A percentile compares a stretch with the other conserved stretches of the same genome.
phyloP scores from a whole-genome alignment of 2,888 invertebrate genomes.

The Mactromeris polynyma region DNA sequence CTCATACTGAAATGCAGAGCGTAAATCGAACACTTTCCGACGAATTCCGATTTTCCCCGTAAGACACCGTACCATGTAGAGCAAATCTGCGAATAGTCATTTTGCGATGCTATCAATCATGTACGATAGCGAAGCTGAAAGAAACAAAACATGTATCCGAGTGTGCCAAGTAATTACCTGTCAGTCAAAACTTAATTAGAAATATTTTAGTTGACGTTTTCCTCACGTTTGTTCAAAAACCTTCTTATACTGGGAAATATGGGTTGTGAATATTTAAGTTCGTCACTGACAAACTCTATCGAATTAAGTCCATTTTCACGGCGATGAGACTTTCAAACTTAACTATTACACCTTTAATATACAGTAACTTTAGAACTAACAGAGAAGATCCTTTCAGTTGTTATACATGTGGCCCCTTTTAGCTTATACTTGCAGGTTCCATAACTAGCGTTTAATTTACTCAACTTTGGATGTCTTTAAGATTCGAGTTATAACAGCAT shows the following conservation, averaged over 20 bases:
- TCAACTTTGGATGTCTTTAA: no score
- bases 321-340: no score
- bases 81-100: background rate
- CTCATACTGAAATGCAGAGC: no score
- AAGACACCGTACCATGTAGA: background rate
- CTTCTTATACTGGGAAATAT: background rate
- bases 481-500: no score
- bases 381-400: no score
- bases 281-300: background rate
- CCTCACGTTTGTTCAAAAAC: background rate
- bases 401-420: no score
- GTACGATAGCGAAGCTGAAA: background rate
- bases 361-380: no score
- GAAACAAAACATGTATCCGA: background rate
- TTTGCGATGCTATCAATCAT: background rate
- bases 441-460: no score
- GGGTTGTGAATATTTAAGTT: background rate
- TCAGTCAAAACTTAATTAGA: constrained; percentile 12
- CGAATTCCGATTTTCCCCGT: background rate
- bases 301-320: background rate
- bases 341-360: no score
- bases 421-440: no score
- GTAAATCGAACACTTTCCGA: no score
- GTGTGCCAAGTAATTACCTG: background rate
- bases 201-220: background rate